Evolutionary conservation across 1,140 invertebrate genomes (phyloP).

Genomic region (Diorhabda sublineata): DNA sequence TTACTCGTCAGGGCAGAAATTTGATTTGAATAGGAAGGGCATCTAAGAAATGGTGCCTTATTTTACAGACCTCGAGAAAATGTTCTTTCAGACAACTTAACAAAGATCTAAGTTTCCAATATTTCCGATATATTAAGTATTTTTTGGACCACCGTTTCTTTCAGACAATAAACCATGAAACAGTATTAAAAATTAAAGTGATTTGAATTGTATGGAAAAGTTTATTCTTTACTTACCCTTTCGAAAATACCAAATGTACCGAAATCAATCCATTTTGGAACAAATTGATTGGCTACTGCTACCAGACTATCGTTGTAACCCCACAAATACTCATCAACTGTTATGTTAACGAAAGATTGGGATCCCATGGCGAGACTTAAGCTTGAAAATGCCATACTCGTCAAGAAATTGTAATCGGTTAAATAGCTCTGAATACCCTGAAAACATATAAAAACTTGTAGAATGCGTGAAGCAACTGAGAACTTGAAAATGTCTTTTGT

Average conservation of each 20-base stretch:
- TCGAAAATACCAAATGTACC: slow-evolving; percentile 75
- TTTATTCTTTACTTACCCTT: slow-evolving; percentile 57
- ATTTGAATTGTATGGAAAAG: neutral
- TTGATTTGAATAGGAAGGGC: no score
- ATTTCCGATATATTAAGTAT: no score
- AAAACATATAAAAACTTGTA: slow-evolving; percentile 30
- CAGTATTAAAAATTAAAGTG: neutral
- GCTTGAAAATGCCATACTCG: slow-evolving; percentile 60
- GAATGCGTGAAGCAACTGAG: no score
- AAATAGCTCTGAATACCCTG: slow-evolving; percentile 62
- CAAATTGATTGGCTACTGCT: slow-evolving; percentile 59
- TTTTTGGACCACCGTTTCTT: no score
- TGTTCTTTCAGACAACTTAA: no score
- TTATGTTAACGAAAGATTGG: slow-evolving; percentile 65
- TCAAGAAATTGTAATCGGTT: slow-evolving; percentile 54
- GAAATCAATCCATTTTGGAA: slow-evolving; percentile 72
- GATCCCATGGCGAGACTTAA: slow-evolving; percentile 59
- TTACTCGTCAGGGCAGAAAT: no score
- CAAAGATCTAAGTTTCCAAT: no score
- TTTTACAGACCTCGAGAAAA: no score
- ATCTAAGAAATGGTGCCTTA: no score
- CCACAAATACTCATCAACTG: slow-evolving; percentile 75
- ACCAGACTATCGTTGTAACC: slow-evolving; percentile 79
- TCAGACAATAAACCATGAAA: no score
- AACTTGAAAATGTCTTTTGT: no score